Conservation (phyloP, 2,113 vertebrate genomes). For the Mesoclemmys tuberculata region DNA sequence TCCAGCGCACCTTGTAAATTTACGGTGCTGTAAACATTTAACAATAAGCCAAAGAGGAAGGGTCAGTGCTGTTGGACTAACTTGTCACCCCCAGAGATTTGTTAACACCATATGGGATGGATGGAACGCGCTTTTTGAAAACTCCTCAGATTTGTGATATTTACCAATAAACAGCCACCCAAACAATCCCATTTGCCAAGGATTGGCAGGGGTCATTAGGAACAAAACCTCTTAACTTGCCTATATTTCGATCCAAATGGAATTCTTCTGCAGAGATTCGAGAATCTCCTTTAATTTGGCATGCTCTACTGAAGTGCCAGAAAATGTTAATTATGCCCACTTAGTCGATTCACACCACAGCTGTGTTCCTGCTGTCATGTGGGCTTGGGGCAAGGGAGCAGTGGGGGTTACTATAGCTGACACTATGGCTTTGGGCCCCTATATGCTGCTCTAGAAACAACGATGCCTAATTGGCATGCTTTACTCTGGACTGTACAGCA, state of each 20-base stretch:
- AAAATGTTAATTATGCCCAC: not conserved
- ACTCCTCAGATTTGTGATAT: not conserved
- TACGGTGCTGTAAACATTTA: not conserved
- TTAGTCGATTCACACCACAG: not conserved
- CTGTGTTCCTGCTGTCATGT: not conserved
- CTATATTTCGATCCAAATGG: accelerated
- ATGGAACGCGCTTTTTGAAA: not conserved
- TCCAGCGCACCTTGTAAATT: not conserved
- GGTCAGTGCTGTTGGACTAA: not conserved
- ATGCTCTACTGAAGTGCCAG: not conserved
- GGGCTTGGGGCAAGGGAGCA: not conserved
- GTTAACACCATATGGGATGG: not conserved
- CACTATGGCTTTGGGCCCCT: not conserved
- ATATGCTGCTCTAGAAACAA: not conserved
- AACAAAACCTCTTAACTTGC: not conserved
- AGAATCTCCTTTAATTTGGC: not conserved
- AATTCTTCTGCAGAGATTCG: accelerated
- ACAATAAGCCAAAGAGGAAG: not conserved
- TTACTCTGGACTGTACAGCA: too few species aligned
- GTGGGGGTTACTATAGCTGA: not conserved
- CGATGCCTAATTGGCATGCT: not conserved
- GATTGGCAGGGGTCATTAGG: not conserved
- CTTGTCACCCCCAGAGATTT: not conserved
- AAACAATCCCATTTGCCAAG: not conserved
- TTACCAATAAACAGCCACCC: not conserved